Evolutionary conservation across 2,888 invertebrate genomes (phyloP).

Genomic region (Anthophora plumipes): DNA sequence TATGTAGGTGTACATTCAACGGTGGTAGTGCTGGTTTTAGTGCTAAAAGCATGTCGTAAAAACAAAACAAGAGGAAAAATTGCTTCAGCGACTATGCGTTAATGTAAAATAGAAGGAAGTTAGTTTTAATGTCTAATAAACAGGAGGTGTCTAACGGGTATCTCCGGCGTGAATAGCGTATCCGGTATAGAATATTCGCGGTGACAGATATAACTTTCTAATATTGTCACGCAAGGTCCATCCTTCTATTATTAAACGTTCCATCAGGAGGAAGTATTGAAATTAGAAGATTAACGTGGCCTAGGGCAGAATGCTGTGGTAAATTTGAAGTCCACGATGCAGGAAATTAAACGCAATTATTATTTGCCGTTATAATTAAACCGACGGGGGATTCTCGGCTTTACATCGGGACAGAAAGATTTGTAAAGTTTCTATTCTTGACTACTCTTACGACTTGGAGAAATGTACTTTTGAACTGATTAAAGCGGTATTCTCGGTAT

Average conservation of each 20-base stretch:
- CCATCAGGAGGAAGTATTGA: neutral
- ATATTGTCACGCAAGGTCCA: constrained; percentile 16
- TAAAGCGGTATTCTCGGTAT: constrained; percentile 56
- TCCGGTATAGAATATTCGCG: constrained; percentile 17
- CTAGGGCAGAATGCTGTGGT: too few relatives aligned
- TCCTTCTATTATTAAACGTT: constrained; percentile 14
- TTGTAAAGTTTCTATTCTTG: neutral
- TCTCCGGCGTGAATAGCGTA: constrained; percentile 37
- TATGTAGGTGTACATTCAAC: too few relatives aligned
- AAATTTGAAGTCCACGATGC: neutral
- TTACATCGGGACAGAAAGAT: too few relatives aligned
- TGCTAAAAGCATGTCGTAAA: too few relatives aligned
- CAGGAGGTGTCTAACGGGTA: constrained; percentile 11
- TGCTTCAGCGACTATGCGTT: too few relatives aligned
- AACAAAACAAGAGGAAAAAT: too few relatives aligned
- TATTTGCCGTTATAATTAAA: too few relatives aligned
- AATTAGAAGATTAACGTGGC: neutral
- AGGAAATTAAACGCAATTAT: neutral
- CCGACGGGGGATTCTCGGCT: too few relatives aligned
- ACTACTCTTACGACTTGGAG: constrained; percentile 1
- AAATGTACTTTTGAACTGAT: constrained; percentile 46
- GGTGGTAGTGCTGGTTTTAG: too few relatives aligned
- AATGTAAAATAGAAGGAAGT: too few relatives aligned
- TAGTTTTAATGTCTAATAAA: constrained; percentile 31
- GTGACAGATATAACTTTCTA: constrained; percentile 4